These are phyloP conservation scores for Ranitomeya imitator DNA, from an alignment of 2,113 vertebrate species.

Conservation along the genomic window DNA sequence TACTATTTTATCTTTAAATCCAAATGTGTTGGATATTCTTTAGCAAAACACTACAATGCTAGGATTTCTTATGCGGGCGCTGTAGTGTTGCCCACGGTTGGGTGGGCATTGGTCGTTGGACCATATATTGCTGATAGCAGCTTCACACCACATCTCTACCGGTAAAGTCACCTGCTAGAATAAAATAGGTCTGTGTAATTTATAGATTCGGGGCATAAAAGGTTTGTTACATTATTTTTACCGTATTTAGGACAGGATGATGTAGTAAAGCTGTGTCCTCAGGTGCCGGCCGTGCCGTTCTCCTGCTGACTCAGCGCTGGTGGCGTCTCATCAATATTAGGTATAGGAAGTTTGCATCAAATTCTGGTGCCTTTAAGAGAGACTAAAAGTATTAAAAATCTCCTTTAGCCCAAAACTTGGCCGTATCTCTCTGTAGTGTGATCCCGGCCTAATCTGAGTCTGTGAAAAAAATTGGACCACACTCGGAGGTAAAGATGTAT, in stretches of 20 bases:
- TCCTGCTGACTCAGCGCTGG: neutral
- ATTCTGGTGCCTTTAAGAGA: neutral
- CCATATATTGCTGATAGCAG: neutral
- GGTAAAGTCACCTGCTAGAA: neutral
- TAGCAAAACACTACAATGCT: no score
- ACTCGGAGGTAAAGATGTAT: no score
- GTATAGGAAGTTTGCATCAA: neutral
- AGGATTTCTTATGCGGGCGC: no score
- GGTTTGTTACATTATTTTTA: neutral
- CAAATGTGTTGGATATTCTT: no score
- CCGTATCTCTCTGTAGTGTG: no score
- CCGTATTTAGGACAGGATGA: neutral
- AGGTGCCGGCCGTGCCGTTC: neutral
- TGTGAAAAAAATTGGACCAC: no score
- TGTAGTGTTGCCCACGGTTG: neutral
- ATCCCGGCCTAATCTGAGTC: no score
- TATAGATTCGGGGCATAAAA: neutral
- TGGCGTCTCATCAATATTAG: neutral
- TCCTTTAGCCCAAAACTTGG: no score
- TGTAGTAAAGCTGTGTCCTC: conserved; percentile 27
- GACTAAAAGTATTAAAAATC: neutral
- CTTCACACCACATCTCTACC: neutral
- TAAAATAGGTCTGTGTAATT: neutral
- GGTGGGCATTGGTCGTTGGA: neutral
- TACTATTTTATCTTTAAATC: no score